Evolutionary conservation across 2,797 vertebrate genomes (phyloP), one percentile per base, ranked within the genome.

Genomic region (Bradypodion ventrale): DNA sequence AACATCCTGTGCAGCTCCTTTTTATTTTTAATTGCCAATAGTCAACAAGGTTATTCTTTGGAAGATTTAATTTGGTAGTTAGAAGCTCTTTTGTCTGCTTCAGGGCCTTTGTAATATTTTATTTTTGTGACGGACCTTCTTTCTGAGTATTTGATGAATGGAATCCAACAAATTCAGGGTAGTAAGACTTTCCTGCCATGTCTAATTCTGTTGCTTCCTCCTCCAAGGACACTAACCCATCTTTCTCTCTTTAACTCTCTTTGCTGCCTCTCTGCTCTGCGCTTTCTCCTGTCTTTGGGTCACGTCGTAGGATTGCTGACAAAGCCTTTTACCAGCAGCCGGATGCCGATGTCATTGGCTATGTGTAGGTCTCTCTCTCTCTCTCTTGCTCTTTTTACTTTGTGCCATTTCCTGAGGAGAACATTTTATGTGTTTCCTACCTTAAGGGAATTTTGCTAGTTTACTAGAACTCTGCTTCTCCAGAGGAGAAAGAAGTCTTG

Each of bases 251-350:
- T 91, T 94, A 92, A 95, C 95, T 92, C 93, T 94, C 93, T 94
- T 87, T 94, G 92, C 92, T 96, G 91, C 91, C 93, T 91, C 90
- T 94, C 94, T 29, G 63, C 91, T 95, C 93, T 87, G 60, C 76
- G 87, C 90, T 92, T 93, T 87, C 91, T 92, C 93, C 92, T 89
- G 78, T 90, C 90, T 87, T 83, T 74, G 87, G 85, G 85, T 87
- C 0, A 69, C 82, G 85, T 89, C 90, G 87, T 94, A 99, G 99
- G 98, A 99, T 98, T 94, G 97, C 97, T 97, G 99, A 99, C 97
- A 98, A 99, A 97, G 97, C 98, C 95, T 99, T 99, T 98, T 99
- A 99, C 98, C 97, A 99, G 97, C 98, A 99, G 96, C 98, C 98
- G 96, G 97, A 98, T 96, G 98, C 98, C 96, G 98, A 99, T 93